Base-by-base conservation (phyloP, 2,888 invertebrate species). In the Pyrrhosoma nymphula region DNA sequence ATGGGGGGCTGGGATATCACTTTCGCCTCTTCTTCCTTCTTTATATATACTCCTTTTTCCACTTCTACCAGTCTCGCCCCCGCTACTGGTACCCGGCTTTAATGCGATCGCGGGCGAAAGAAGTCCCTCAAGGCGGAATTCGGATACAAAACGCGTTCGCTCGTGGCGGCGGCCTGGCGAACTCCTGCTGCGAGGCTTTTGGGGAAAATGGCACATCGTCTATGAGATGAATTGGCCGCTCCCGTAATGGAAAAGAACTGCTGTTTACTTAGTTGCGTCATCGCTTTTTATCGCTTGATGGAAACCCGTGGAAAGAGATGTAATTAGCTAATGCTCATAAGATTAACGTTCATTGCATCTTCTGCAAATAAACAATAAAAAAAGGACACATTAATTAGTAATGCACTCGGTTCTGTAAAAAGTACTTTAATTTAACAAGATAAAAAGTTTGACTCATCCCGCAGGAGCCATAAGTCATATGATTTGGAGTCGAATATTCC, bases 121-220 rank as follows among this genome's bases (percentile, higher is more conserved):
- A 82, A 82, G 82, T 14, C 82, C 82, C 82, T 35, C 26, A 26
- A 16, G 82, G 82, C 82, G 18, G 16, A 82, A 60, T 20, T 16
- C 82, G 82, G 35, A 82, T 35, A 35, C 35, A 82, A 82, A 82
- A 82, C 82, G 82, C 82, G 30, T 82, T 82, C 82, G 35, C 82
- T n/a, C 35, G 35, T 35, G 82, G 30, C 35, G 18, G 35, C 4
- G 60, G 60, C 60, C 20, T 20, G 60, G 82, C 3, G 16, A 35
- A 35, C 35, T 82, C 35, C 82, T 14, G 35, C 30, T n/a, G 82
- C 16, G 82, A n/a, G 82, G 35, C 35, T 60, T 60, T 60, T 12
- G 60, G 82, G 82, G 82, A 82, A 82, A 82, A 82, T 82, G 30
- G 82, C 35, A 82, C 35, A 35, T 35, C 35, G 35, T 82, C 82